Conservation (phyloP, 2,113 vertebrate species). For the Hyaena hyaena region DNA sequence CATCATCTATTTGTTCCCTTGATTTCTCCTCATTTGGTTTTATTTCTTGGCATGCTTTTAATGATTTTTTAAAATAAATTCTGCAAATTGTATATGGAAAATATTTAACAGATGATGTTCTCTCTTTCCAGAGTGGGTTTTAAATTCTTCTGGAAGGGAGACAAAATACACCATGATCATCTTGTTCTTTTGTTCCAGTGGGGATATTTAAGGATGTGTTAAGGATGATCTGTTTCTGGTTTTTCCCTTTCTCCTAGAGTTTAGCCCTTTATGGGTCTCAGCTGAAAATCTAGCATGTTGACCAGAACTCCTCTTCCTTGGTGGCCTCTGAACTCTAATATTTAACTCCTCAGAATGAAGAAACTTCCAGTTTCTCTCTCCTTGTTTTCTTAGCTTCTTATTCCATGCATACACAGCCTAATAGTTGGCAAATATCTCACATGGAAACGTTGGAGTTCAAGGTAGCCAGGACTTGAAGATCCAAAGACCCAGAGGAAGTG, state of each 20-base stretch:
- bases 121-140: not conserved
- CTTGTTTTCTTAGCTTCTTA: slow-evolving; percentile 69
- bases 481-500: not conserved
- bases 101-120: not conserved
- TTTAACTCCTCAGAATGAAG: not conserved
- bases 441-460: slow-evolving; percentile 35
- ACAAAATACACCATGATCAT: not conserved
- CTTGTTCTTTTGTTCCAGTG: not conserved
- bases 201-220: not conserved
- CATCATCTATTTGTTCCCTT: slow-evolving; percentile 52
- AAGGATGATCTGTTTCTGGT: slow-evolving; percentile 19
- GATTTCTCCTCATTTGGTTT: slow-evolving; percentile 31
- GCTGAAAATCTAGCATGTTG: slow-evolving; percentile 41
- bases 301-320: slow-evolving; percentile 13
- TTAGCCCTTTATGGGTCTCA: not conserved
- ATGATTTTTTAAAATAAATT: slow-evolving; percentile 25
- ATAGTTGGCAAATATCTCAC: slow-evolving; percentile 59
- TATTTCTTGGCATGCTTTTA: slow-evolving; percentile 31
- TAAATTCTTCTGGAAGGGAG: slow-evolving; percentile 19
- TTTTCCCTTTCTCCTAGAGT: not conserved
- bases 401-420: not conserved
- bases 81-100: not conserved
- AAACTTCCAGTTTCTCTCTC: slow-evolving; percentile 57
- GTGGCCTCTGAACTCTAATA: slow-evolving; percentile 34
- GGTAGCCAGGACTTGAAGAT: slow-evolving; percentile 29